Base-by-base conservation (phyloP, 1,140 invertebrate species). In the Anoplophora glabripennis region DNA sequence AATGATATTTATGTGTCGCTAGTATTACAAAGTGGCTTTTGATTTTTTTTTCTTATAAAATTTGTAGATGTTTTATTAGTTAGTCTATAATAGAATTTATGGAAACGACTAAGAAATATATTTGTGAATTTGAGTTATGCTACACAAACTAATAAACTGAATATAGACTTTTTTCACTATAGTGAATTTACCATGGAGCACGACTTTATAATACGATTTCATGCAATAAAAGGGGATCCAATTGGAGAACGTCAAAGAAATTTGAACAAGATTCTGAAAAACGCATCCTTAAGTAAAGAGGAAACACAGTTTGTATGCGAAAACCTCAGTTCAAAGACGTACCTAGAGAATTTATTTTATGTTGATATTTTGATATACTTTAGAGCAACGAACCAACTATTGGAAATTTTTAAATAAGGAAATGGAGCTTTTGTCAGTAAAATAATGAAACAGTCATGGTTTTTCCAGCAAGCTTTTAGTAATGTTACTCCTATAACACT, bases 391-490 rank as follows among this genome's bases (percentile, higher is more conserved):
- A 15, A 28, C 3, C 53, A 56, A 56, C 35, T 61, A 7, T 1
- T 18, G 3, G n/a, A 61, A 5, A 28, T 56, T 11, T 18, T 61
- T 14, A 56, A 61, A 57, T 34, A 61, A 37, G 59, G 59, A 28
- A 44, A 61, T 37, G 59, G 56, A 38, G 53, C 52, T 14, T 56
- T 52, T 44, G 44, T 61, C 12, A 61, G 59, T 33, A 61, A 61
- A 44, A 57, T 61, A 10, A 15, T 40, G 36, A 61, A 61, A 42
- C 59, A 61, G 17, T n/a, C 12, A 42, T 61, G 59, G 59, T 61
- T 56, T 35, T 49, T 59, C 14, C 21, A 57, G 44, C 36, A 56
- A 7, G 28, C 28, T 1, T 61, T 61, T 41, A 40, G 12, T 4
- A 15, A 57, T 21, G 12, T 61, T 12, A 12, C 33, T 36, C 21